phyloP scores from a whole-genome alignment of 2,797 vertebrate genomes.

The Gephyroberyx darwinii region DNA sequence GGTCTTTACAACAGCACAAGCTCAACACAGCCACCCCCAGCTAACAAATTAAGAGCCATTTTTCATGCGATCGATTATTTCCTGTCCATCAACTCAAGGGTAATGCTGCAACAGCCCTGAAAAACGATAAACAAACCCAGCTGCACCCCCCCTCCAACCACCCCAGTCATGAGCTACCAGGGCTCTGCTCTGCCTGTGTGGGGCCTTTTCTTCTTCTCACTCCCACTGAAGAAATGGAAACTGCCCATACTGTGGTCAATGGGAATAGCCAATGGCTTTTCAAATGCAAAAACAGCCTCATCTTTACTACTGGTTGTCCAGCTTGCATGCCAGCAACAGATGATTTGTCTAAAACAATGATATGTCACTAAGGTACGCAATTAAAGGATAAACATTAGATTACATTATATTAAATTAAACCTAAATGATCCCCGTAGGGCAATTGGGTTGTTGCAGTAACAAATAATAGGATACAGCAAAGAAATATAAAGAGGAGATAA shows the following conservation, averaged over 20 bases:
- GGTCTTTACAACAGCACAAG: slow-evolving; percentile 53
- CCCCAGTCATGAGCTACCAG: slow-evolving; percentile 23
- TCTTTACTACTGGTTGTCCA: slow-evolving; percentile 20
- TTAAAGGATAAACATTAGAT: slow-evolving; percentile 27
- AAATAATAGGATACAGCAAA: slow-evolving; percentile 13
- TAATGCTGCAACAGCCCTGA: slow-evolving; percentile 34
- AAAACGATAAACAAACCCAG: slow-evolving; percentile 55
- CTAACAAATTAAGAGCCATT: slow-evolving; percentile 54
- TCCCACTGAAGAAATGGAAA: slow-evolving; percentile 47
- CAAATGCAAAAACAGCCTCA: slow-evolving; percentile 40
- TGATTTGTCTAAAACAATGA: slow-evolving; percentile 33
- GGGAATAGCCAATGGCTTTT: slow-evolving; percentile 49
- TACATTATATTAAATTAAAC: slow-evolving; percentile 12
- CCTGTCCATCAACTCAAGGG: slow-evolving; percentile 40
- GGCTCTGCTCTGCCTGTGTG: slow-evolving; percentile 36
- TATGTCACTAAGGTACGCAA: slow-evolving; percentile 36
- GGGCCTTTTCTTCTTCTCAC: slow-evolving; percentile 46
- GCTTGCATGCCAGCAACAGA: slow-evolving; percentile 33
- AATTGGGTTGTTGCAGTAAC: background rate
- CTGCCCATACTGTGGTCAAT: slow-evolving; percentile 49
- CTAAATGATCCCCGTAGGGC: slow-evolving; percentile 9
- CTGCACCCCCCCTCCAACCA: slow-evolving; percentile 14
- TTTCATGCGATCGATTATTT: slow-evolving; percentile 59
- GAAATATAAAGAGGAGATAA: background rate
- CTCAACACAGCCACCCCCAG: slow-evolving; percentile 34